Evolutionary conservation across 2,888 invertebrate genomes (phyloP).

Genomic region (Chaetoderma sp.): DNA sequence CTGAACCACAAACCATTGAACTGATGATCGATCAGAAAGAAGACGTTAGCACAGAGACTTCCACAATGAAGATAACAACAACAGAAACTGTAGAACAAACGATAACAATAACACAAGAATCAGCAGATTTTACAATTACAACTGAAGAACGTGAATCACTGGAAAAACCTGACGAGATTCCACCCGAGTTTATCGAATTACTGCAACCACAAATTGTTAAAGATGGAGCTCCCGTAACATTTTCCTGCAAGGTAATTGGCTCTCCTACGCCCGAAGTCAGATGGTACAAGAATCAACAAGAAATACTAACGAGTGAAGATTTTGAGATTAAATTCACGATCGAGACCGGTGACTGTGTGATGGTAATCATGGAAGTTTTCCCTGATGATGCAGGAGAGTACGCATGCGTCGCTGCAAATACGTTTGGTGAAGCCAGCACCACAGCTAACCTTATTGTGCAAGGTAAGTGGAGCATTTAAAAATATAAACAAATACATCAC

Average conservation of each 20-base stretch:
- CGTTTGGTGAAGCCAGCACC: slow-evolving; percentile 94
- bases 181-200: slow-evolving; percentile 62
- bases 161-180: slow-evolving; percentile 50
- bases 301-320: slow-evolving; percentile 53
- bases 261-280: slow-evolving; percentile 58
- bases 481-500: too few species aligned
- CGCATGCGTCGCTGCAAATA: slow-evolving; percentile 94
- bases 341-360: slow-evolving; percentile 73
- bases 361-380: slow-evolving; percentile 96
- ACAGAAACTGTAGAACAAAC: not conserved
- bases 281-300: slow-evolving; percentile 58
- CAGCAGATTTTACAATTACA: not conserved
- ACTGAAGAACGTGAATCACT: slow-evolving; percentile 26
- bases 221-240: slow-evolving; percentile 56
- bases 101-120: not conserved
- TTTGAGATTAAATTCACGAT: slow-evolving; percentile 51
- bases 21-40: not conserved
- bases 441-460: slow-evolving; percentile 63
- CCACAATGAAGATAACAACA: not conserved
- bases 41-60: slow-evolving; percentile 9
- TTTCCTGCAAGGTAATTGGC: slow-evolving; percentile 58
- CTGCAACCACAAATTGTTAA: slow-evolving; percentile 58
- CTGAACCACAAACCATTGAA: slow-evolving; percentile 28
- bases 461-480: slow-evolving; percentile 41
- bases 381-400: slow-evolving; percentile 97